Conservation (phyloP, 2,113 vertebrate species). For the Amblyopsis rosae region DNA sequence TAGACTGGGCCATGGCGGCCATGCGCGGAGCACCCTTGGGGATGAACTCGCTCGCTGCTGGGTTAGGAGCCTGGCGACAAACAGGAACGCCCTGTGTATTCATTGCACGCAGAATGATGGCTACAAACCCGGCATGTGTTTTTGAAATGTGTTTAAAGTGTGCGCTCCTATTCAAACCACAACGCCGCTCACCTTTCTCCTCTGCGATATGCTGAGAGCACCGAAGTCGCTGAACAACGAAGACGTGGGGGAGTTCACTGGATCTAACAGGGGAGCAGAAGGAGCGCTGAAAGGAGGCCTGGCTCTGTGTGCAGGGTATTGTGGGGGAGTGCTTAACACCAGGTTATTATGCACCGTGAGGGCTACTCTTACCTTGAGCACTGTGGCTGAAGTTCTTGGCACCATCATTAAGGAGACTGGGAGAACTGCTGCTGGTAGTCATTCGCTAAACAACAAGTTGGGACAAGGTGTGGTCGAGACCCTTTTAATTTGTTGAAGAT, state of each 20-base stretch:
- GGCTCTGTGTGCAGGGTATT: background rate
- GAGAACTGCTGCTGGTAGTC: constrained; percentile 97
- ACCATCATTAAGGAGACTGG: constrained; percentile 97
- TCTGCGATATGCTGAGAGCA: constrained; percentile 94
- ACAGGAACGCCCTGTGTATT: background rate
- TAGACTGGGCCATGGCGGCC: constrained; percentile 89
- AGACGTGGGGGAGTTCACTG: constrained; percentile 90
- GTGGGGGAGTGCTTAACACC: background rate
- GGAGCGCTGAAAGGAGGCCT: background rate
- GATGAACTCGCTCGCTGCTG: constrained; percentile 95
- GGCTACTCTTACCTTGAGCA: constrained; percentile 86
- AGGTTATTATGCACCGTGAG: background rate
- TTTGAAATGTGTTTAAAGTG: background rate
- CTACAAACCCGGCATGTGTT: too few species aligned
- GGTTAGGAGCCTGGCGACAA: constrained; percentile 88
- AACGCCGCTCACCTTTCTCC: constrained; percentile 88
- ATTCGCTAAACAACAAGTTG: constrained; percentile 84
- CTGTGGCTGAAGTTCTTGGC: constrained; percentile 92
- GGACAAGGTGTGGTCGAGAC: constrained; percentile 2
- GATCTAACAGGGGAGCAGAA: constrained; percentile 76
- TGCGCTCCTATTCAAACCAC: constrained; percentile 5
- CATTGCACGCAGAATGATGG: background rate
- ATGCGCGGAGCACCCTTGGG: constrained; percentile 95
- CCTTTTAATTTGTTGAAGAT: background rate
- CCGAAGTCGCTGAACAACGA: constrained; percentile 97